Percentiles rank a stretch among this genome's conserved stretches.
These are phyloP conservation scores for Pseudopodoces humilis DNA, from an alignment of 2,113 vertebrate genomes.

Conservation along the genomic window DNA sequence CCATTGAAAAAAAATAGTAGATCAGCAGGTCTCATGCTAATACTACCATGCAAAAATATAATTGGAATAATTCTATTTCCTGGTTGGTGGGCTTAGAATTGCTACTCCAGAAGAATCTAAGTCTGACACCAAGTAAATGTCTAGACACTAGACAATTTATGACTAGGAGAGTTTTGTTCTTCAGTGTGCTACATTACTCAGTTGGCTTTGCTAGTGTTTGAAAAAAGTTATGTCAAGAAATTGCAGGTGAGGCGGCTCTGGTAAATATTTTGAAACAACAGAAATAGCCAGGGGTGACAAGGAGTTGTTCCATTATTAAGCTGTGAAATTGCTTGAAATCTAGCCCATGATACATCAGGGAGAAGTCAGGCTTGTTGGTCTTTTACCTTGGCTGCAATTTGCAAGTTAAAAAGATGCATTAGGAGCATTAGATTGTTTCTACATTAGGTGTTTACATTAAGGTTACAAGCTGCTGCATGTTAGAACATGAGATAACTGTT, in stretches of 20 bases:
- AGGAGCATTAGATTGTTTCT: not conserved
- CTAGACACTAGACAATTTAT: not conserved
- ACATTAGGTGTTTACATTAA: too few relatives aligned
- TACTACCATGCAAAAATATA: not conserved
- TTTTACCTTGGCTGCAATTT: not conserved
- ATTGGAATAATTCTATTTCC: not conserved
- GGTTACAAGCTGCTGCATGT: not conserved
- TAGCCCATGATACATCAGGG: not conserved
- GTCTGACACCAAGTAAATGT: not conserved
- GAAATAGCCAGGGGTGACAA: not conserved
- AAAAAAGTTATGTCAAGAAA: not conserved
- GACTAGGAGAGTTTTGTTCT: not conserved
- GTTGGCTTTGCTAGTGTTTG: not conserved
- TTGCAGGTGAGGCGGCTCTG: not conserved
- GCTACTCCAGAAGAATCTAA: not conserved
- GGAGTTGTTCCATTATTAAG: not conserved
- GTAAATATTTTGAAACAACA: not conserved
- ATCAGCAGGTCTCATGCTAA: not conserved
- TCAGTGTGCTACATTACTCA: not conserved
- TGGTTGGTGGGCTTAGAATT: not conserved
- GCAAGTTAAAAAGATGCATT: not conserved
- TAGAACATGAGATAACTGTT: not conserved
- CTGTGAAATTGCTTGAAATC: not conserved
- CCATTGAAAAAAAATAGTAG: not conserved
- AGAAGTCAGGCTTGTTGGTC: not conserved